Evolutionary conservation across 2,797 vertebrate genomes (phyloP).

Genomic region (Craterocephalus amniculus): DNA sequence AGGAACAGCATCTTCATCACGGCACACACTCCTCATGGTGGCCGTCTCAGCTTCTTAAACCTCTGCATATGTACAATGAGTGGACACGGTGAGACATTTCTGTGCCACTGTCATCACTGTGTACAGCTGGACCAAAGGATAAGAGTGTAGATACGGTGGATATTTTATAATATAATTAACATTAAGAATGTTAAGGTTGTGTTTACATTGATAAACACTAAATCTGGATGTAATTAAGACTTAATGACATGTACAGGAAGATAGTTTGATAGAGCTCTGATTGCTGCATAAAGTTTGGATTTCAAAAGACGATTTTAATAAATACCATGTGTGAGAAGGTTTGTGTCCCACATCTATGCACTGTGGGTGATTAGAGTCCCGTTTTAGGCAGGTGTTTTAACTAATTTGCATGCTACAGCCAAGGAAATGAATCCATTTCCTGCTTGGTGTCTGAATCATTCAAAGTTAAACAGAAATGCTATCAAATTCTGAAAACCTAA

Average conservation of each 20-base stretch:
- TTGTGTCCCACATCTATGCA: neutral
- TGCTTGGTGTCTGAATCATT: constrained; percentile 4
- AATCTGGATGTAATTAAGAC: constrained; percentile 13
- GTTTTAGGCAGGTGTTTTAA: neutral
- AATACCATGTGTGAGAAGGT: neutral
- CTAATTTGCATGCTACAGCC: neutral
- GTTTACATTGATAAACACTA: constrained; percentile 39
- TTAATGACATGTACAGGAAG: constrained; percentile 14
- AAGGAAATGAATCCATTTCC: neutral
- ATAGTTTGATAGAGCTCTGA: neutral
- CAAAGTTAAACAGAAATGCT: neutral
- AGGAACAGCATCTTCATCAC: constrained; percentile 19
- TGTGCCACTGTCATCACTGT: neutral
- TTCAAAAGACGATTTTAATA: neutral
- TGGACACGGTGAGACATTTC: neutral
- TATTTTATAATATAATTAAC: constrained; percentile 15
- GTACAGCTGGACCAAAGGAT: neutral
- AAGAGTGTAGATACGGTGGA: constrained; percentile 9
- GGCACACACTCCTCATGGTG: neutral
- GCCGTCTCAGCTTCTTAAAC: neutral
- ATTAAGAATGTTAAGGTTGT: constrained; percentile 2
- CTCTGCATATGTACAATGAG: neutral
- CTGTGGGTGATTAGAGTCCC: neutral
- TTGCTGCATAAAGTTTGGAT: neutral
- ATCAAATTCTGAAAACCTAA: neutral